Base-by-base conservation (phyloP, 2,888 invertebrate genomes). In the Tholera decimalis region DNA sequence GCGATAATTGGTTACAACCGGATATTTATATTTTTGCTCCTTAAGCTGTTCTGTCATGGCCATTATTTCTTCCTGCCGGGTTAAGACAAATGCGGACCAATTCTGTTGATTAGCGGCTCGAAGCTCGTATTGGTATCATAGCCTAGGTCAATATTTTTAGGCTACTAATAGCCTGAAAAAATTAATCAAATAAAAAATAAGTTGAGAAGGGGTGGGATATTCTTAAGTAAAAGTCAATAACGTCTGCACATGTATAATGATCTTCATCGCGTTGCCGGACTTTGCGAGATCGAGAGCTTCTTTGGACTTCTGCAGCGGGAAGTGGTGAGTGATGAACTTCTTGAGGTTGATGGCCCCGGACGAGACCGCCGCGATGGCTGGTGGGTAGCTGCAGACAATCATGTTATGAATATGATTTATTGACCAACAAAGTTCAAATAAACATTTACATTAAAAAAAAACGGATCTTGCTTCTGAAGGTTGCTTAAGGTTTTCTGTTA, bases 261-360 rank as follows among this genome's bases (percentile, higher is more conserved):
- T 97, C 92, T 99, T 99, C 87, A 99, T 98, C 35, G 97, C 97
- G 53, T 96, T 94, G 2, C 98, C 98, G 37, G 96, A 96, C 77
- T 96, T 97, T 0, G 98, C 97, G 1, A 97, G 97, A 61, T 98
- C 97, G 81, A 99, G 97, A 0, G 99, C 99, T 82, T 98, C 96
- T 7, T 96, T 90, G 0, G 98, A 96, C 59, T 97, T 96, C 73
- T 97, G 97, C 26, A 98, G 93, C 57, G 96, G 96, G 85, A 96
- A 98, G 86, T 97, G 97, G 90, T 98, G 98, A 0, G 98, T 98
- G 55, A 98, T 97, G 82, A 98, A 96, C 33, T 97, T 96, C 85
- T 97, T 98, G 0, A 98, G 96, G 81, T 98, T 94, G 8, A 98
- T 96, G 78, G 96, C 96, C 0, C 98, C 98, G 59, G 97, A 96